Base-by-base conservation (phyloP, 2,113 vertebrate species). In the Pseudopipra pipra region DNA sequence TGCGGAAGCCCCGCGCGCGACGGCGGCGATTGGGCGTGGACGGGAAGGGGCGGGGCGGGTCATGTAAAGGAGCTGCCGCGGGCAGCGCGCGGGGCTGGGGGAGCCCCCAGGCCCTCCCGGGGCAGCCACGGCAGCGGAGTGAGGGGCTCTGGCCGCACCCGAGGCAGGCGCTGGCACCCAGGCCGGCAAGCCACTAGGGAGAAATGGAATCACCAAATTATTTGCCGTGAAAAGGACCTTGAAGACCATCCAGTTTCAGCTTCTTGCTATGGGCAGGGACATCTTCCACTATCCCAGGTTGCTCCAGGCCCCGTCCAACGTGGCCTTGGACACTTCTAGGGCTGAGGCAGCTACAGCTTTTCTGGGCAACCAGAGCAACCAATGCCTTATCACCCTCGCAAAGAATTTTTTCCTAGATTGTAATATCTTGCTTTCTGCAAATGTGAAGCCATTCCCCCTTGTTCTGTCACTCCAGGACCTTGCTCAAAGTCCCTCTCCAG, bases 71-170 rank as follows among this genome's bases (percentile, higher is more conserved):
- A 10, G 23, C 28, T 22, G 28, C 8, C 10, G 43, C 17, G 43
- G 44, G 44, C 44, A 19, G 43, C 43, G 43, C 16, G 17, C 43
- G 43, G 43, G 17, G 43, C 17, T 18, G 43, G 43, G 15, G 16
- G 43, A 18, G 43, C 4, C 27, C 51, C 12, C 9, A 56, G 15
- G 5, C 8, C 14, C 23, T n/a, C 31, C 33, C 33, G 56, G 56
- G 14, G 13, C 43, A 1, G 70, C 28, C 51, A 3, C 17, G 12
- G 58, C 5, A 1, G 23, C 17, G 59, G 6, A 1, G 28, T 33
- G 61, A 30, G 43, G n/a, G 49, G n/a, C 15, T 30, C 19, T 47
- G 19, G 10, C 9, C 1, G 30, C 51, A 23, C 14, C 6, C 49
- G 6, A 11, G 41, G 49, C 41, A 24, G 52, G 35, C 24, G 5